Percentiles rank a stretch among this genome's conserved stretches.
phyloP scores from a whole-genome alignment of 2,888 invertebrate genomes.

The Folsomia manolachei region DNA sequence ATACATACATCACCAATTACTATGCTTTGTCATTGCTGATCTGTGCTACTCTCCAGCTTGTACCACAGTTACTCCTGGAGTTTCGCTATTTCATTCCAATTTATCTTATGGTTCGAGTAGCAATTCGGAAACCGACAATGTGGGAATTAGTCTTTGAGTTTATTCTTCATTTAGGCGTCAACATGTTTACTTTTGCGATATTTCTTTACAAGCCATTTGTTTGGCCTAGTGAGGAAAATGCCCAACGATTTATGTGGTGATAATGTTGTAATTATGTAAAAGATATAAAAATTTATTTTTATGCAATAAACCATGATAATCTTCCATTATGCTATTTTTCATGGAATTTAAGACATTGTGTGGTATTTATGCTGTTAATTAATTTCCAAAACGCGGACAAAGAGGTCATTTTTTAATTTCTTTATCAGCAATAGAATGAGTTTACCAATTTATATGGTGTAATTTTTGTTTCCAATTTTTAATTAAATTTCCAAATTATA shows the following conservation, averaged over 20 bases:
- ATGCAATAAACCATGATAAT: no score
- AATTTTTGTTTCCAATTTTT: no score
- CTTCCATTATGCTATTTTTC: no score
- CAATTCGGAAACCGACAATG: conserved; percentile 59
- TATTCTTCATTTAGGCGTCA: conserved; percentile 65
- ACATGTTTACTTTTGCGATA: conserved; percentile 68
- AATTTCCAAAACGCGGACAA: no score
- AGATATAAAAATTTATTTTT: no score
- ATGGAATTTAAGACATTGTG: no score
- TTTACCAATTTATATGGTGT: no score
- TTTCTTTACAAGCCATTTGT: conserved; percentile 75
- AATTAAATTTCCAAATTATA: no score
- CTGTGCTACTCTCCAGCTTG: conserved; percentile 61
- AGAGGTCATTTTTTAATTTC: no score
- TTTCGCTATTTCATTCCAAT: conserved; percentile 94
- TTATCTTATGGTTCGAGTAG: conserved; percentile 74
- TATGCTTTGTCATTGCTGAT: conserved; percentile 42
- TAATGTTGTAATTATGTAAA: no score
- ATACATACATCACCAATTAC: background rate
- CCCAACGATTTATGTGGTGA: conserved; percentile 91
- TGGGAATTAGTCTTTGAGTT: conserved; percentile 63
- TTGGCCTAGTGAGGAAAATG: conserved; percentile 70
- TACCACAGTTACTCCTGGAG: conserved; percentile 84
- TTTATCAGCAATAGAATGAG: no score
- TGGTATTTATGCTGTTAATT: no score